These are phyloP conservation scores for Mechanitis mazaeus DNA, from an alignment of 2,888 invertebrate species.

Conservation along the genomic window DNA sequence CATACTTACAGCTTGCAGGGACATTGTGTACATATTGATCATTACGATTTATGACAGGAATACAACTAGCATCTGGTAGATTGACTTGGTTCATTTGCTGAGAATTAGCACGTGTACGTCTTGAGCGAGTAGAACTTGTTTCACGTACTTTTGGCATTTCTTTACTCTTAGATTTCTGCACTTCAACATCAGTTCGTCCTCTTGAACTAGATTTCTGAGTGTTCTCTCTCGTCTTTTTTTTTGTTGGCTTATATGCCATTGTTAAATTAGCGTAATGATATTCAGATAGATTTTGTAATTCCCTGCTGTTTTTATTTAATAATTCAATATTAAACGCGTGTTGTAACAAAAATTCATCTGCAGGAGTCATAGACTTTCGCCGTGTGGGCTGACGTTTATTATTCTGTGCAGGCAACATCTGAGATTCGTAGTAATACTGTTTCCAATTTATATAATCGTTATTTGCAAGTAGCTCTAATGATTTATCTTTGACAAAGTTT, in stretches of 20 bases:
- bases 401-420: constrained; percentile 19
- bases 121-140: background rate
- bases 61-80: background rate
- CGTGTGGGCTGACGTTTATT: constrained; percentile 22
- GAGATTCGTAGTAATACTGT: constrained; percentile 23
- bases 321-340: constrained; percentile 22
- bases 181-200: constrained; percentile 6
- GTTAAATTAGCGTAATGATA: constrained; percentile 15
- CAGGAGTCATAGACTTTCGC: constrained; percentile 22
- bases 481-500: constrained; percentile 9
- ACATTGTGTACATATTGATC: background rate
- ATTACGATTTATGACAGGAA: background rate
- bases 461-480: constrained; percentile 11
- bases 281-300: constrained; percentile 8
- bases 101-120: constrained; percentile 4
- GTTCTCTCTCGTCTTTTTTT: constrained; percentile 12
- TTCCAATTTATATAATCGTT: constrained; percentile 22
- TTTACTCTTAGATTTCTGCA: constrained; percentile 14
- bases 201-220: constrained; percentile 13
- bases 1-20: background rate
- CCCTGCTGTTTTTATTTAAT: constrained; percentile 13
- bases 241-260: constrained; percentile 10
- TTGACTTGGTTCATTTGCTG: constrained; percentile 5
- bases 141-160: background rate
- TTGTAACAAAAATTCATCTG: constrained; percentile 22